Percentiles rank a stretch among this genome's conserved stretches.
phyloP scores from a whole-genome alignment of 2,113 vertebrate genomes.

The Nycticorax nycticorax region DNA sequence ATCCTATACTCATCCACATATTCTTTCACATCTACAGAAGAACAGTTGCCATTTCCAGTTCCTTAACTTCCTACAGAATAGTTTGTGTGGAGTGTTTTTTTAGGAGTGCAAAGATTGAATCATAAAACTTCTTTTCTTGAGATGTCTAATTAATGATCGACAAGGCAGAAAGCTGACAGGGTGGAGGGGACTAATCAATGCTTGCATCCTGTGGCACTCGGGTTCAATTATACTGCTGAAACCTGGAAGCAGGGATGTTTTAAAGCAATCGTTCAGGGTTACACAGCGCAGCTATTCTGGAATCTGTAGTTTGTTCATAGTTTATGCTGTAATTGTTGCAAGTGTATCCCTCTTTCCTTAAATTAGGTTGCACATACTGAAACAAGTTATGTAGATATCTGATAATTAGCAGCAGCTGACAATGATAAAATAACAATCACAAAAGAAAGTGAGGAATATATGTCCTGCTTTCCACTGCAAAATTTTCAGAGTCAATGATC shows the following conservation, averaged over 20 bases:
- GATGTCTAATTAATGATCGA: constrained; percentile 68
- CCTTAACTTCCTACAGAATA: constrained; percentile 47
- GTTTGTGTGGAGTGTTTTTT: not conserved
- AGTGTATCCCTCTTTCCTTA: not conserved
- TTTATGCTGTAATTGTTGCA: constrained; percentile 21
- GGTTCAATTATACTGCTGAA: constrained; percentile 68
- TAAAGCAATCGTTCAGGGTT: constrained; percentile 51
- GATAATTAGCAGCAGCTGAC: constrained; percentile 7
- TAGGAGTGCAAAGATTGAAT: constrained; percentile 53
- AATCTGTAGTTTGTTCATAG: constrained; percentile 39
- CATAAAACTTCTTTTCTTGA: constrained; percentile 45
- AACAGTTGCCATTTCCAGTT: constrained; percentile 32
- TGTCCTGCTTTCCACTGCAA: not conserved
- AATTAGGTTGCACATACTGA: constrained; percentile 6
- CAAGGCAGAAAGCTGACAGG: constrained; percentile 52
- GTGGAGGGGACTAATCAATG: constrained; percentile 58
- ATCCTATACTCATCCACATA: not conserved
- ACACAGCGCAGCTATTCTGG: constrained; percentile 51
- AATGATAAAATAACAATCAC: not conserved
- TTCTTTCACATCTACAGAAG: not conserved
- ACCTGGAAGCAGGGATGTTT: constrained; percentile 52
- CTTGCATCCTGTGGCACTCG: constrained; percentile 58
- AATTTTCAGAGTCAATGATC: not conserved
- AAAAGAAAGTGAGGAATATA: not conserved
- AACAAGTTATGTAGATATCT: not conserved